These are phyloP conservation scores for Catocala nupta DNA, from an alignment of 2,888 invertebrate genomes.

Conservation along the genomic window DNA sequence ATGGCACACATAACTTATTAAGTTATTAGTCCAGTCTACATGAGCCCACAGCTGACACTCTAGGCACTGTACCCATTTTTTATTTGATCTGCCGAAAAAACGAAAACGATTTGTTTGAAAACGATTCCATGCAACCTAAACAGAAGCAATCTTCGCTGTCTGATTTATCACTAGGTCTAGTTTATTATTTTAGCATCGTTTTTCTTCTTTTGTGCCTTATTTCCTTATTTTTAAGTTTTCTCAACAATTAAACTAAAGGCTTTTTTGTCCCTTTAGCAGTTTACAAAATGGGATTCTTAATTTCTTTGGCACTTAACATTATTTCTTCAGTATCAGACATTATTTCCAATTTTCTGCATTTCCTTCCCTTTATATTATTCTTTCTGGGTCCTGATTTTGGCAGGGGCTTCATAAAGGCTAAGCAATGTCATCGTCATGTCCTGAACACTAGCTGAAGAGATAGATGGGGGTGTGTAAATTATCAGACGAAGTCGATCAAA, in stretches of 20 bases:
- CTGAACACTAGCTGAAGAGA: neutral
- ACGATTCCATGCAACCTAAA: neutral
- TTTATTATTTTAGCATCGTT: neutral
- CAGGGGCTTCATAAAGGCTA: no score
- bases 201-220: no score
- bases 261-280: neutral
- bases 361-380: no score
- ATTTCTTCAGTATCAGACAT: neutral
- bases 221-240: neutral
- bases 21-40: neutral
- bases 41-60: conserved; percentile 1
- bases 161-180: neutral
- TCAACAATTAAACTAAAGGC: no score
- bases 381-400: no score
- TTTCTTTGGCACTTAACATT: neutral
- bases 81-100: no score
- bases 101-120: no score
- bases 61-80: no score
- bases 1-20: conserved; percentile 3
- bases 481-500: neutral
- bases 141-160: conserved; percentile 3
- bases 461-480: neutral
- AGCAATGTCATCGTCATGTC: neutral
- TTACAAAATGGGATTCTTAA: neutral
- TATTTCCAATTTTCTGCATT: neutral